Percentiles rank a stretch among this genome's conserved stretches.
These are phyloP conservation scores for Chrysotoxum bicinctum DNA, from an alignment of 2,888 invertebrate species.

Conservation along the genomic window DNA sequence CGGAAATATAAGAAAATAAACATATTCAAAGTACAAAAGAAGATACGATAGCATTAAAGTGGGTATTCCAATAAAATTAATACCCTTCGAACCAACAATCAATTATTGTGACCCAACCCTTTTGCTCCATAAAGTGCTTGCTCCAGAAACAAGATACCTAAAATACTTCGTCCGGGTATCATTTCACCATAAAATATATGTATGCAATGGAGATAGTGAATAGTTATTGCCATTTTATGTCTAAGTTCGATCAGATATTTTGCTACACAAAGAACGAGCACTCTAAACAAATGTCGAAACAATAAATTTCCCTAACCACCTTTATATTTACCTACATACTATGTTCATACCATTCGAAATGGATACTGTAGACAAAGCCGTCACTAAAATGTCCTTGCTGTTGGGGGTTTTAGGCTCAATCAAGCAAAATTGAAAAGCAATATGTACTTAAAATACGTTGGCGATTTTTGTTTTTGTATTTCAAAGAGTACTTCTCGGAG, in stretches of 20 bases:
- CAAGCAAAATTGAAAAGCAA: too few relatives aligned
- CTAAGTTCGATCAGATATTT: slow-evolving; percentile 35
- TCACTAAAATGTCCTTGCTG: background rate
- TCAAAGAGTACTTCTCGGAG: too few relatives aligned
- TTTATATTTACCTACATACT: background rate
- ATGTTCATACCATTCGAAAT: background rate
- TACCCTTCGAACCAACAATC: slow-evolving; percentile 2
- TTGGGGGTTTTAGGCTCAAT: background rate
- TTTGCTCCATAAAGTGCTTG: background rate
- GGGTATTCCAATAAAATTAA: background rate
- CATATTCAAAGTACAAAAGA: background rate
- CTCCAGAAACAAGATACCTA: background rate
- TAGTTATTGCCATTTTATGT: slow-evolving; percentile 46
- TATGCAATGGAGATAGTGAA: slow-evolving; percentile 49
- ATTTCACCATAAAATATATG: slow-evolving; percentile 10
- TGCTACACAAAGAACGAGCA: slow-evolving; percentile 8
- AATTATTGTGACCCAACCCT: background rate
- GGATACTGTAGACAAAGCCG: background rate
- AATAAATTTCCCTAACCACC: slow-evolving; percentile 57
- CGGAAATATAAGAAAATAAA: background rate
- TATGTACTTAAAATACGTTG: too few relatives aligned
- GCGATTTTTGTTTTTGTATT: too few relatives aligned
- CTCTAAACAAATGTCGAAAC: slow-evolving; percentile 41
- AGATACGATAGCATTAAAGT: background rate
- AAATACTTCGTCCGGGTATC: background rate